A percentile compares a stretch with the other conserved stretches of the same genome.
phyloP scores from a whole-genome alignment of 2,113 vertebrate species.

The Archocentrus centrarchus region DNA sequence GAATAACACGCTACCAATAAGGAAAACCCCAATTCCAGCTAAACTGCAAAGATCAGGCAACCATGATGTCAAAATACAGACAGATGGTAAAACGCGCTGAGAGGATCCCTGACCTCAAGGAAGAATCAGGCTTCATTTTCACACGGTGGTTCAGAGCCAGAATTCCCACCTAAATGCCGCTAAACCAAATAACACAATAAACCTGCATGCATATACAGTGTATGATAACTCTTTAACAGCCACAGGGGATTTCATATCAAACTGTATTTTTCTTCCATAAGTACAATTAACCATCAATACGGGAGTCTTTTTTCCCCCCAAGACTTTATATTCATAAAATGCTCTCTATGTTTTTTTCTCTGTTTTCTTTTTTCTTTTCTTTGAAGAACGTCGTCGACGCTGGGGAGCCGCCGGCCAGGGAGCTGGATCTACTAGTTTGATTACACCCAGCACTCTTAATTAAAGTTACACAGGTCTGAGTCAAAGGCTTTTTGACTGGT shows the following conservation, averaged over 20 bases:
- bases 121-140: neutral
- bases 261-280: neutral
- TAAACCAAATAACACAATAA: neutral
- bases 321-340: slow-evolving; percentile 66
- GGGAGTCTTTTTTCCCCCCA: neutral
- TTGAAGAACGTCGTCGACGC: slow-evolving; percentile 56
- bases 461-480: slow-evolving; percentile 77
- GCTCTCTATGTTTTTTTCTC: slow-evolving; percentile 37
- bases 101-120: neutral
- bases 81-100: neutral
- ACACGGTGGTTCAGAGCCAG: neutral
- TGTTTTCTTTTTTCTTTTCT: slow-evolving; percentile 38
- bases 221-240: neutral
- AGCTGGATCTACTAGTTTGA: slow-evolving; percentile 73
- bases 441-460: slow-evolving; percentile 75
- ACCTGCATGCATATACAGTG: neutral
- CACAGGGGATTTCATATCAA: slow-evolving; percentile 8
- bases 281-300: slow-evolving; percentile 44
- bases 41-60: slow-evolving; percentile 49
- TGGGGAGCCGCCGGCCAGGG: slow-evolving; percentile 61
- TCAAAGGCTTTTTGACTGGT: slow-evolving; percentile 75
- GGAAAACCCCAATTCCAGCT: slow-evolving; percentile 64
- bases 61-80: slow-evolving; percentile 33
- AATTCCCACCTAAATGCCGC: neutral
- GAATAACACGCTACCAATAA: slow-evolving; percentile 54